A percentile compares a stretch with the other conserved stretches of the same genome.
Conservation (phyloP, 2,888 invertebrate genomes). For the Daptonema setosum region DNA sequence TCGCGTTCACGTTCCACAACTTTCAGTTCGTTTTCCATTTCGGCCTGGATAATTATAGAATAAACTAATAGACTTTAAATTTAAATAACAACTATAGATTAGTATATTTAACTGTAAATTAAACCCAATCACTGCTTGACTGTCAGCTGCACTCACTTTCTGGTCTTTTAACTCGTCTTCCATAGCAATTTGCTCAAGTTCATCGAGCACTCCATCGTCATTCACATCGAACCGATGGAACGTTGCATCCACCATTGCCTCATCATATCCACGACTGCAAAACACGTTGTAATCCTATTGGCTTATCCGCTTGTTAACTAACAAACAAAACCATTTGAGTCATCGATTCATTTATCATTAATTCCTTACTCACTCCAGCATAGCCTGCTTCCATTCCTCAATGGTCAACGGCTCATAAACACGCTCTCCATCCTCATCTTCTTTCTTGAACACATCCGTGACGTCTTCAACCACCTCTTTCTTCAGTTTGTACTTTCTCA, state of each 20-base stretch:
- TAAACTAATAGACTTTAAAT: too few relatives aligned
- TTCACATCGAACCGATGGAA: slow-evolving; percentile 43
- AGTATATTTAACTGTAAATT: too few relatives aligned
- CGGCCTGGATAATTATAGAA: too few relatives aligned
- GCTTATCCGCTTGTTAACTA: too few relatives aligned
- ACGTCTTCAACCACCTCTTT: slow-evolving; percentile 35
- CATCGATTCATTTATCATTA: too few relatives aligned
- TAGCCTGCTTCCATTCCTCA: background rate
- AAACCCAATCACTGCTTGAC: too few relatives aligned
- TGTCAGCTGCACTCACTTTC: background rate
- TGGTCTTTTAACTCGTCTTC: background rate
- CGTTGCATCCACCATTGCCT: slow-evolving; percentile 44
- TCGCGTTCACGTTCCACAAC: too few relatives aligned
- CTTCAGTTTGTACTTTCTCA: slow-evolving; percentile 35
- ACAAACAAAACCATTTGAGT: too few relatives aligned
- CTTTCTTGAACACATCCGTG: slow-evolving; percentile 34
- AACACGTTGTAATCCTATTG: too few relatives aligned
- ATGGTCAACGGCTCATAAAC: background rate
- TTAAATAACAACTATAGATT: too few relatives aligned
- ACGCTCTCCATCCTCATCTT: slow-evolving; percentile 11
- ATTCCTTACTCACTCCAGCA: too few relatives aligned
- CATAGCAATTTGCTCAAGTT: background rate
- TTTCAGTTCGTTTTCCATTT: too few relatives aligned
- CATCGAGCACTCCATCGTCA: slow-evolving; percentile 27
- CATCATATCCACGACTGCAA: slow-evolving; percentile 39